Base-by-base conservation (phyloP, 2,888 invertebrate genomes). In the Erebia ligea region DNA sequence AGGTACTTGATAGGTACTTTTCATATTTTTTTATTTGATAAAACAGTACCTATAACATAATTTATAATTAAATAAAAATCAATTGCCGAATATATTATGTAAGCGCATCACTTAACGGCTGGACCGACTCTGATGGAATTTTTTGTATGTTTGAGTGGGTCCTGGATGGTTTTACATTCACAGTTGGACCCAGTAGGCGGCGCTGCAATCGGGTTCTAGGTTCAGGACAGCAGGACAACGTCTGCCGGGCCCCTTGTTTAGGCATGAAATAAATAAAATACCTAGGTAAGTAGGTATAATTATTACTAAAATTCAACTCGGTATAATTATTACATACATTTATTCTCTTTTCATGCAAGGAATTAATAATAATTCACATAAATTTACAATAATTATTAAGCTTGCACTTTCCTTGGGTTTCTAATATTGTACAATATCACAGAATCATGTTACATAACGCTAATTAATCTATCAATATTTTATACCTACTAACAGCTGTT, bases 361-460 rank as follows among this genome's bases (percentile, higher is more conserved):
- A 63, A 59, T 48, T 34, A 45, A 11, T 21, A 54, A 54, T 63
- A 63, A 52, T 70, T 67, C 42, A 70, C 56, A 68, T 57, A 64
- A 42, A 66, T 66, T 66, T 66, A 66, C 42, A 66, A 66, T 34
- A 34, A 6, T 34, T 6, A 34, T 66, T 70, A 57, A 50, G 54
- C 48, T 68, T 17, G 54, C 65, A 67, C 58, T 67, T 50, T 71
- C 57, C 63, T 61, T 50, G 68, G 56, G 25, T 68, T 71, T 58
- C 59, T 71, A 82, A 77, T 77, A 80, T 80, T 79, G 80, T 84
- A 86, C 81, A 86, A 86, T 90, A 90, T 90, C 90, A 90, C 90
- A 90, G 90, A 87, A 85, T 85, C 80, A 84, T 48, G 57, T 67
- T 48, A 67, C 62, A 48, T 59, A 59, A 8, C 17, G 40, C 59